Conservation (phyloP, 2,113 vertebrate species). For the Pterophyllum scalare region DNA sequence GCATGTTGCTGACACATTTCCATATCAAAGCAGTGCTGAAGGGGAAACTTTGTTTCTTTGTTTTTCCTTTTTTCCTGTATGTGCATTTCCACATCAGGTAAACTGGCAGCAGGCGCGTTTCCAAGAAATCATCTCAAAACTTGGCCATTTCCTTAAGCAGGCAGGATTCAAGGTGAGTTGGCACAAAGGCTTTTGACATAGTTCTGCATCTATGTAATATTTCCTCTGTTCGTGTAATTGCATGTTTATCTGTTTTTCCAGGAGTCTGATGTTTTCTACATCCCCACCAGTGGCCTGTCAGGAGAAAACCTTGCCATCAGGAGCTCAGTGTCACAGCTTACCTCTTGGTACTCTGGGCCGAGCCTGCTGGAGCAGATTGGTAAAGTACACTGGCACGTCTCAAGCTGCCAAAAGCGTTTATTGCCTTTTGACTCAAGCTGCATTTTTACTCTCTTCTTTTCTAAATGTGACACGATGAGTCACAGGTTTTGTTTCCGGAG, state of each 20-base stretch:
- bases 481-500: not conserved
- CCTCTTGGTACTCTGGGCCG: constrained; percentile 91
- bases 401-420: not conserved
- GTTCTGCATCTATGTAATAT: not conserved
- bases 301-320: constrained; percentile 92
- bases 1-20: constrained; percentile 37
- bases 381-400: constrained; percentile 61
- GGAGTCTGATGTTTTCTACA: constrained; percentile 95
- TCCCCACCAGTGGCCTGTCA: constrained; percentile 95
- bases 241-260: constrained; percentile 68
- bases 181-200: not conserved
- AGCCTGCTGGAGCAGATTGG: constrained; percentile 96
- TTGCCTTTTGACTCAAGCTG: not conserved
- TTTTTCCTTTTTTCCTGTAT: constrained; percentile 1
- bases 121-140: constrained; percentile 91
- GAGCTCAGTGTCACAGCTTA: constrained; percentile 86
- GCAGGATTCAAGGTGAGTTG: constrained; percentile 95
- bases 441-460: not conserved
- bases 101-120: constrained; percentile 97
- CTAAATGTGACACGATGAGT: not conserved
- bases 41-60: constrained; percentile 27
- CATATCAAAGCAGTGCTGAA: constrained; percentile 23
- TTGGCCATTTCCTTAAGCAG: constrained; percentile 96
- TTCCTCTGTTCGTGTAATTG: not conserved
- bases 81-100: constrained; percentile 79